Evolutionary conservation across 1,140 invertebrate species (phyloP).

Genomic region (Chlorops oryzae): DNA sequence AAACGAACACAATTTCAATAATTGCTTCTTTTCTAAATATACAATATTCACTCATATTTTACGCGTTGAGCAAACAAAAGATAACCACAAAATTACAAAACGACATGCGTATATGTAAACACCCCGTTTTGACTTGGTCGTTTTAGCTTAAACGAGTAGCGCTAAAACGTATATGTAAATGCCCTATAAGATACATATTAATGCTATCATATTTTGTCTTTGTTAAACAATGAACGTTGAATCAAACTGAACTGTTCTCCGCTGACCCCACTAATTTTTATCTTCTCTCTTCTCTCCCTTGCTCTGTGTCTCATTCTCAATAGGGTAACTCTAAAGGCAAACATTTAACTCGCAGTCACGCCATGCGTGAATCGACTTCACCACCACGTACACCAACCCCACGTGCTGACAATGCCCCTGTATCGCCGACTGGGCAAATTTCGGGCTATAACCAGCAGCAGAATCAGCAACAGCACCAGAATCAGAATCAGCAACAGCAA

Average conservation of each 20-base stretch:
- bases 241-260: not conserved
- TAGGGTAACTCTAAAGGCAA: conserved; percentile 71
- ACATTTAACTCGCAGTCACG: conserved; percentile 79
- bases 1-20: too few relatives aligned
- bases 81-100: too few relatives aligned
- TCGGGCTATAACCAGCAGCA: conserved; percentile 28
- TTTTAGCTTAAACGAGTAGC: too few relatives aligned
- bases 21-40: too few relatives aligned
- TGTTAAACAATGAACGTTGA: not conserved
- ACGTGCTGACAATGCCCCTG: conserved; percentile 28
- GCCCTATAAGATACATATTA: too few relatives aligned
- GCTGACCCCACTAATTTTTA: not conserved
- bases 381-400: conserved; percentile 67
- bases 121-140: too few relatives aligned
- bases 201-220: too few relatives aligned
- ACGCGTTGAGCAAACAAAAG: too few relatives aligned
- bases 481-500: conserved; percentile 41
- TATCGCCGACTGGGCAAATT: conserved; percentile 31
- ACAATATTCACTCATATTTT: too few relatives aligned
- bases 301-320: too few relatives aligned
- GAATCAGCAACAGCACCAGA: conserved; percentile 18
- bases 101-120: too few relatives aligned
- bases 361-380: conserved; percentile 79
- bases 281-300: conserved; percentile 12
- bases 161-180: too few relatives aligned